These are phyloP conservation scores for Strigamia crassipes DNA, from an alignment of 2,888 invertebrate species.

Conservation along the genomic window DNA sequence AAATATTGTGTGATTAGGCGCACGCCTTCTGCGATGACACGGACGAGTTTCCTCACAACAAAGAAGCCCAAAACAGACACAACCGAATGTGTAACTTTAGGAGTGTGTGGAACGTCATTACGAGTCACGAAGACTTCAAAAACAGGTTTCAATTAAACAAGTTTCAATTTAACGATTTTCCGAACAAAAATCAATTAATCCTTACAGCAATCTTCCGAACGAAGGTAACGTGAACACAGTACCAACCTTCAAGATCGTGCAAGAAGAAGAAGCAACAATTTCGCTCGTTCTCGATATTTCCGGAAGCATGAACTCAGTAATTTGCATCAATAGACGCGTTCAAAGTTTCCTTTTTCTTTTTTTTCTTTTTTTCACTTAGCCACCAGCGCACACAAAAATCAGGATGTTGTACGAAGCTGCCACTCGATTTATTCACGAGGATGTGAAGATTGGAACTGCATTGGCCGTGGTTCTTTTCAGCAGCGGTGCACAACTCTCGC, in stretches of 20 bases:
- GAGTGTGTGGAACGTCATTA: slow-evolving; percentile 35
- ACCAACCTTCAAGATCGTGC: slow-evolving; percentile 37
- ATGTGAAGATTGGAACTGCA: slow-evolving; percentile 33
- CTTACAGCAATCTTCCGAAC: slow-evolving; percentile 13
- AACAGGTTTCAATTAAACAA: neutral
- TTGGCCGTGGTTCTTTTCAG: slow-evolving; percentile 21
- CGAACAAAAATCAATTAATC: too few relatives aligned
- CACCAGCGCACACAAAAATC: neutral
- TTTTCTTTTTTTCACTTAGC: neutral
- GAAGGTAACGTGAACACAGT: neutral
- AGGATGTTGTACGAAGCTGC: slow-evolving; percentile 28
- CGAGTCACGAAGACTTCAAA: slow-evolving; percentile 25
- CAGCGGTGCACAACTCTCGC: neutral
- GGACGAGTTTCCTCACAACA: neutral
- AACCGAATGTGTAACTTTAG: slow-evolving; percentile 11
- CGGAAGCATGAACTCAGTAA: slow-evolving; percentile 36
- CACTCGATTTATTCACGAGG: slow-evolving; percentile 25
- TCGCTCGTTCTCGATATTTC: slow-evolving; percentile 44
- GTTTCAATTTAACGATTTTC: too few relatives aligned
- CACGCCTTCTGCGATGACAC: slow-evolving; percentile 31
- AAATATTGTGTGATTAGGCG: neutral
- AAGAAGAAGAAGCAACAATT: slow-evolving; percentile 34
- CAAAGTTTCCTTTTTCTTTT: neutral
- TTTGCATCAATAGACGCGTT: neutral
- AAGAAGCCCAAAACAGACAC: slow-evolving; percentile 26